Evolutionary conservation across 2,113 vertebrate species (phyloP).

Genomic region (Poeciliopsis prolifica): DNA sequence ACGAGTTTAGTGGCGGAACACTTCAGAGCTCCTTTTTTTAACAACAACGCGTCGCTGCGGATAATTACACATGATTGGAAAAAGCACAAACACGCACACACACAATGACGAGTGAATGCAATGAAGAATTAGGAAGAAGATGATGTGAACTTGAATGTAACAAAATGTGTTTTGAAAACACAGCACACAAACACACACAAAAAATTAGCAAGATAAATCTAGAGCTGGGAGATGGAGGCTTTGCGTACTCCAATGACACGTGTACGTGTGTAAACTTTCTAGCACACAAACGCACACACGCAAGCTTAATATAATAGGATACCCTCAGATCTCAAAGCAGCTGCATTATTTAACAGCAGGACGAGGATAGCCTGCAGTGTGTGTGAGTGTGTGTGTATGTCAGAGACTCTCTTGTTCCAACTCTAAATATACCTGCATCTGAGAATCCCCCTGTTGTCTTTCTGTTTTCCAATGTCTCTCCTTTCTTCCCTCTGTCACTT

Average conservation of each 20-base stretch:
- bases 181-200: conserved; percentile 1
- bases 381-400: conserved; percentile 36
- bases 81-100: conserved; percentile 21
- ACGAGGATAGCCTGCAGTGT: conserved; percentile 65
- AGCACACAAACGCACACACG: conserved; percentile 10
- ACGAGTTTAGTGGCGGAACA: conserved; percentile 59
- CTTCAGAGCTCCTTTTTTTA: conserved; percentile 58
- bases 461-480: conserved; percentile 26
- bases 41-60: conserved; percentile 30
- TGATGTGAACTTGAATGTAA: conserved; percentile 26
- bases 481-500: conserved; percentile 15
- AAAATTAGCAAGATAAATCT: conserved; percentile 3
- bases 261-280: conserved; percentile 17
- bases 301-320: conserved; percentile 60
- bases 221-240: conserved; percentile 1
- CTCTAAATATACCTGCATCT: conserved; percentile 74
- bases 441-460: conserved; percentile 59
- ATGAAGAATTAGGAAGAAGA: conserved; percentile 5
- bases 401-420: conserved; percentile 35
- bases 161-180: conserved; percentile 27
- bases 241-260: conserved; percentile 35
- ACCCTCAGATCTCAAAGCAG: conserved; percentile 68
- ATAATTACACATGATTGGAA: conserved; percentile 40
- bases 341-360: conserved; percentile 75
- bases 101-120: conserved; percentile 26